These are phyloP conservation scores for Dryomyza anilis DNA, from an alignment of 2,888 invertebrate genomes.

Conservation along the genomic window DNA sequence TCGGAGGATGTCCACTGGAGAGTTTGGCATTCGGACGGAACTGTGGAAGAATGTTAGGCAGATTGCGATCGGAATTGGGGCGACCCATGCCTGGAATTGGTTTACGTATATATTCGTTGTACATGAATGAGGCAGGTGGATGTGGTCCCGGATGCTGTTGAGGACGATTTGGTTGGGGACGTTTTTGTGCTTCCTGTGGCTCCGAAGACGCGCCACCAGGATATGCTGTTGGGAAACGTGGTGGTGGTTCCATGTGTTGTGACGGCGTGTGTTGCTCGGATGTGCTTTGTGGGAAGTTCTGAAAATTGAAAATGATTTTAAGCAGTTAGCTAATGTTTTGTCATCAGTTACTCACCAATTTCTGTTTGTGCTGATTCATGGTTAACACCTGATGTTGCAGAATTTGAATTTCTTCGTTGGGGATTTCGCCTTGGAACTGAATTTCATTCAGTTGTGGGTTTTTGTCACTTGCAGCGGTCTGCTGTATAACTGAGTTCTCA, in stretches of 20 bases:
- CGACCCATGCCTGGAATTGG: constrained; percentile 44
- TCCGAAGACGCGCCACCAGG: constrained; percentile 30
- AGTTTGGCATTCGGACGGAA: constrained; percentile 72
- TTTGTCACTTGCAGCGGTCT: constrained; percentile 31
- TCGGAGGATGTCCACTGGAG: constrained; percentile 59
- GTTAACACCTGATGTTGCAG: constrained; percentile 57
- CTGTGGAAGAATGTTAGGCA: constrained; percentile 75
- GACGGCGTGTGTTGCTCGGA: constrained; percentile 56
- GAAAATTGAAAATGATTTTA: constrained; percentile 2
- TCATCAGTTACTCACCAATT: constrained; percentile 45
- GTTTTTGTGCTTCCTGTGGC: constrained; percentile 31
- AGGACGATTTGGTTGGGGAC: constrained; percentile 35
- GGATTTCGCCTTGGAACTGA: constrained; percentile 30
- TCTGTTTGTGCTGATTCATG: constrained; percentile 53
- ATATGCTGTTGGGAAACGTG: constrained; percentile 43
- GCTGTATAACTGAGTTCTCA: too few species aligned
- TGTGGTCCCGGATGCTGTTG: constrained; percentile 25
- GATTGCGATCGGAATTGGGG: constrained; percentile 48
- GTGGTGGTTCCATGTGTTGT: constrained; percentile 56
- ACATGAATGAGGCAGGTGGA: constrained; percentile 37
- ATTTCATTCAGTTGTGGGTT: background rate
- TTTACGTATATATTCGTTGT: constrained; percentile 55
- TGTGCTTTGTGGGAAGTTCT: constrained; percentile 47
- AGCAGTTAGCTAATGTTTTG: background rate
- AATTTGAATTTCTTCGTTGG: constrained; percentile 44